Conservation (phyloP, 1,140 invertebrate species). For the Ostrea denselamellosa region DNA sequence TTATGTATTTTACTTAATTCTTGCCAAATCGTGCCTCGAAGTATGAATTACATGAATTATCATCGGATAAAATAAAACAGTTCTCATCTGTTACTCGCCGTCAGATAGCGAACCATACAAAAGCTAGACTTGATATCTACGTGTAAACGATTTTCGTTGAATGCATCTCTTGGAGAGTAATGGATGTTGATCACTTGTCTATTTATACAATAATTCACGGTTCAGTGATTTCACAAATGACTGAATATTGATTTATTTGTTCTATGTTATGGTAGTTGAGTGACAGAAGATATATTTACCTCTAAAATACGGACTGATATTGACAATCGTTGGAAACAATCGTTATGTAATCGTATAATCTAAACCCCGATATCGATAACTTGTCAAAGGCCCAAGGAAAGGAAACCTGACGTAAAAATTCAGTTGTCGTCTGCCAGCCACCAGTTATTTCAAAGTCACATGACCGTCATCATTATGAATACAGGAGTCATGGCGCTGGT, state of each 20-base stretch:
- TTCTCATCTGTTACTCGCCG: background rate
- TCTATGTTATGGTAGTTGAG: conserved; percentile 18
- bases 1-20: conserved; percentile 22
- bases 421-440: conserved; percentile 33
- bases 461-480: conserved; percentile 32
- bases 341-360: conserved; percentile 30
- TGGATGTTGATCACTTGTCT: background rate
- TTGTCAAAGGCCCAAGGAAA: conserved; percentile 34
- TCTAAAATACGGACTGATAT: conserved; percentile 25
- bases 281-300: conserved; percentile 29
- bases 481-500: conserved; percentile 19
- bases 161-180: background rate
- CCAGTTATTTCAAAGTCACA: conserved; percentile 30
- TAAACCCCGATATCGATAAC: conserved; percentile 18
- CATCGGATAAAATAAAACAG: background rate
- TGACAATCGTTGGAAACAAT: conserved; percentile 22
- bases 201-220: conserved; percentile 25
- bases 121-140: background rate
- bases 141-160: background rate
- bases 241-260: conserved; percentile 33
- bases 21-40: background rate
- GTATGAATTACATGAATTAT: background rate
- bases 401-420: conserved; percentile 35
- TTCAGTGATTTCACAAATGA: conserved; percentile 18
- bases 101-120: background rate